These are phyloP conservation scores for Hipparchia semele DNA, from an alignment of 2,888 invertebrate genomes.

Conservation along the genomic window DNA sequence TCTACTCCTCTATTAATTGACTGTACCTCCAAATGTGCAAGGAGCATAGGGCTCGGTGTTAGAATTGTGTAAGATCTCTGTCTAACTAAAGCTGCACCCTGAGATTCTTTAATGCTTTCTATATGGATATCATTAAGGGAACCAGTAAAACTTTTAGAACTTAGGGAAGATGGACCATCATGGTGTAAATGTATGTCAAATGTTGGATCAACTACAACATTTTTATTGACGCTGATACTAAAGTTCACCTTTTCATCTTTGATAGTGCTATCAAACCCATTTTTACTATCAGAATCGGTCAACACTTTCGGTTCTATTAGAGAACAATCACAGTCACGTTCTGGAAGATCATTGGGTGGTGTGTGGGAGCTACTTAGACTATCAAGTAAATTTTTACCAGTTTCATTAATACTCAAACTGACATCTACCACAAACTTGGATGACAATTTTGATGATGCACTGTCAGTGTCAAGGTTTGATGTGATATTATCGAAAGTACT, in stretches of 20 bases:
- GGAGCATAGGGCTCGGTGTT: slow-evolving; percentile 88
- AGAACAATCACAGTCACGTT: slow-evolving; percentile 61
- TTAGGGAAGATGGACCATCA: slow-evolving; percentile 62
- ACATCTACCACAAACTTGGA: slow-evolving; percentile 63
- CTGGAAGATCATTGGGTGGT: slow-evolving; percentile 59
- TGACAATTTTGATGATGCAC: slow-evolving; percentile 45
- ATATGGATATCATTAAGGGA: slow-evolving; percentile 74
- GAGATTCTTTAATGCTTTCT: slow-evolving; percentile 56
- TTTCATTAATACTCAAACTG: slow-evolving; percentile 60
- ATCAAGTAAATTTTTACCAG: slow-evolving; percentile 47
- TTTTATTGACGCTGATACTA: slow-evolving; percentile 49
- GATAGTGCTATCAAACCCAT: slow-evolving; percentile 44
- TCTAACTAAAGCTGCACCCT: slow-evolving; percentile 77
- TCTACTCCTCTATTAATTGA: slow-evolving; percentile 74
- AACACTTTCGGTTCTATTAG: slow-evolving; percentile 18
- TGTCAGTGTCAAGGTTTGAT: slow-evolving; percentile 46
- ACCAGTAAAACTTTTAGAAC: slow-evolving; percentile 72
- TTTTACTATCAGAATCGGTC: slow-evolving; percentile 33
- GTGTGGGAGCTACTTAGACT: slow-evolving; percentile 38
- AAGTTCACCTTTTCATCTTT: slow-evolving; percentile 46
- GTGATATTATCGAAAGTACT: slow-evolving; percentile 42
- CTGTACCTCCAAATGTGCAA: slow-evolving; percentile 84
- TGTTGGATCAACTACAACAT: slow-evolving; percentile 47
- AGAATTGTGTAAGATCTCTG: slow-evolving; percentile 92
- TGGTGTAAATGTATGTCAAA: slow-evolving; percentile 46